Base-by-base conservation (phyloP, 2,888 invertebrate species). In the Phortica magna region DNA sequence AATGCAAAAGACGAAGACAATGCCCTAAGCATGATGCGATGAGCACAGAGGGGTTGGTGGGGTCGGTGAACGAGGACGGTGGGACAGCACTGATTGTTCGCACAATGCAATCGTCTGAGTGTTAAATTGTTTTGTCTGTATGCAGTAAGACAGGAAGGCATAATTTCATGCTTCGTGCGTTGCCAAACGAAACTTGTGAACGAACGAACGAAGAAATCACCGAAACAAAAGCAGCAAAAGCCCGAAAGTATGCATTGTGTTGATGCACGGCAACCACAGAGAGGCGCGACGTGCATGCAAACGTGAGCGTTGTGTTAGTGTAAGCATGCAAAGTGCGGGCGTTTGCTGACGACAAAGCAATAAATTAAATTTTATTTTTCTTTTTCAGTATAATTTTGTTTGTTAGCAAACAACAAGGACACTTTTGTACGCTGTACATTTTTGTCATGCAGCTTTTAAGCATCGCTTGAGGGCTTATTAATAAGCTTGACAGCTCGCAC, bases 71-170 rank as follows among this genome's bases (percentile, higher is more conserved):
- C 3, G 48, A 48, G 14, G 14, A 48, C 5, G 31, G 31, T 2
- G 31, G 1, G 31, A 1, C 3, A 4, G 31, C 31, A 31, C 31
- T 31, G 31, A 31, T 31, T 31, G 31, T 31, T n/a, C 9, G 6
- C 55, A 55, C 17, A 55, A n/a, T 55, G 55, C 55, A 22, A 12
- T 61, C 65, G 65, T 65, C 17, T 65, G 85, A 83, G 85, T 87
- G 85, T 85, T 85, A 85, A 87, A 87, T 85, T 84, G 84, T 83
- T 87, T 85, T 85, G 85, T 87, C 85, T 87, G 83, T 85, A 81
- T 85, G 83, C 87, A 85, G 87, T 83, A 85, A 85, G 83, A 87
- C 85, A 83, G 85, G 85, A 85, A 84, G 85, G 84, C 84, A 87
- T 83, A 85, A 85, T 85, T 85, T 85, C 81, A 87, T 83, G 87